A percentile compares a stretch with the other conserved stretches of the same genome.
Evolutionary conservation across 2,113 vertebrate genomes (phyloP).

Genomic region (Nycticorax nycticorax): DNA sequence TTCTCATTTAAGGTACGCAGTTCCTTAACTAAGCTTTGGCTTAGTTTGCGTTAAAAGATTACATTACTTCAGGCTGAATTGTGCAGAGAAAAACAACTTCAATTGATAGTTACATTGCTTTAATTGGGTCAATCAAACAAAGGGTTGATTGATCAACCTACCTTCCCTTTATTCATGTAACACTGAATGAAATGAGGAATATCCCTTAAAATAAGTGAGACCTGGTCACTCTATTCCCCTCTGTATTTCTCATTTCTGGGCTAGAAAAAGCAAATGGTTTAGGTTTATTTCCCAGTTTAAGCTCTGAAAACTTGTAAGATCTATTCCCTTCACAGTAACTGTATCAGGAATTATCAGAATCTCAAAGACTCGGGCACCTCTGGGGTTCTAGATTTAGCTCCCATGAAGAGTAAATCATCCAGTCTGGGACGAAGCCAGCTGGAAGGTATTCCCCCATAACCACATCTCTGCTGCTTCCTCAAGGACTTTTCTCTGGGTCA

Average conservation of each 20-base stretch:
- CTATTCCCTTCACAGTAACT: neutral
- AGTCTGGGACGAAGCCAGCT: neutral
- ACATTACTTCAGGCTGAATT: neutral
- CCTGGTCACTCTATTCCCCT: neutral
- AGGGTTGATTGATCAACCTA: neutral
- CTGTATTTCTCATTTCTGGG: neutral
- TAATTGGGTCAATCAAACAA: neutral
- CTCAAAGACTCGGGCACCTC: neutral
- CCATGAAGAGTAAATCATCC: neutral
- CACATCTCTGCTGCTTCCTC: neutral
- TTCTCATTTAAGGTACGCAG: neutral
- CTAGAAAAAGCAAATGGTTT: neutral
- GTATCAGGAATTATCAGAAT: neutral
- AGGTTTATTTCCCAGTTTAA: neutral
- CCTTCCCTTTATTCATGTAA: neutral
- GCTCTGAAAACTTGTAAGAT: neutral
- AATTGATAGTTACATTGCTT: neutral
- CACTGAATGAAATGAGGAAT: neutral
- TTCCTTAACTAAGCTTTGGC: neutral
- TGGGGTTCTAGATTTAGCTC: neutral
- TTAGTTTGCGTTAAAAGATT: neutral
- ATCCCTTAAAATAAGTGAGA: neutral
- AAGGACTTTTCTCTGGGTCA: neutral
- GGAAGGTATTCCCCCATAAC: neutral
- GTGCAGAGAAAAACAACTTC: neutral